Percentiles rank a stretch among this genome's conserved stretches.
These are phyloP conservation scores for Subacronicta megacephala DNA, from an alignment of 2,888 invertebrate genomes.

Conservation along the genomic window DNA sequence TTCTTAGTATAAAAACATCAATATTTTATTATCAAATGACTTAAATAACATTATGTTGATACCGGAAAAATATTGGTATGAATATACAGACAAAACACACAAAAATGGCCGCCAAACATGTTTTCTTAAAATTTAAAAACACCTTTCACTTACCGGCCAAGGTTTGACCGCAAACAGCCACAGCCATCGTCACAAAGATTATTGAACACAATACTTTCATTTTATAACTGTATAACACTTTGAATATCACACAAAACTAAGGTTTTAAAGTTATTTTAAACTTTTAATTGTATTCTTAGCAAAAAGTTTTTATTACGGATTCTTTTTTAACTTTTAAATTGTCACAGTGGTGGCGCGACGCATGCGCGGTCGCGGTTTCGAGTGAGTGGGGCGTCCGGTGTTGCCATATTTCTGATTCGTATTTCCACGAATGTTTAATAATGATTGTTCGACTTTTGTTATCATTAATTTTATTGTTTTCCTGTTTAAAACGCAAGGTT, in stretches of 20 bases:
- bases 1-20: too few relatives aligned
- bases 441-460: background rate
- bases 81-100: constrained; percentile 24
- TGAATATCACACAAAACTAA: constrained; percentile 33
- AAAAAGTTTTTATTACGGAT: constrained; percentile 20
- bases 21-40: too few relatives aligned
- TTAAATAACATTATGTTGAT: constrained; percentile 9
- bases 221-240: constrained; percentile 45
- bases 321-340: constrained; percentile 27
- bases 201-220: constrained; percentile 64
- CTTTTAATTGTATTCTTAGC: constrained; percentile 2
- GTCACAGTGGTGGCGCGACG: constrained; percentile 45
- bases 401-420: constrained; percentile 29
- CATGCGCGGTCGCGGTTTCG: constrained; percentile 47
- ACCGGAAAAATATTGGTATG: background rate
- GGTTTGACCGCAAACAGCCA: constrained; percentile 78
- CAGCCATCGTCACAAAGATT: constrained; percentile 65
- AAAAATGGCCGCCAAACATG: constrained; percentile 48
- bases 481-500: background rate
- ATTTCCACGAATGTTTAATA: constrained; percentile 9
- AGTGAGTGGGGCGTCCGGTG: constrained; percentile 44
- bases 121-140: constrained; percentile 57
- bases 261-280: constrained; percentile 6
- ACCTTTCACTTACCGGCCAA: constrained; percentile 86
- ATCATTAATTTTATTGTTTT: background rate